Evolutionary conservation across 2,113 vertebrate genomes (phyloP).

Genomic region (Toxotes chatareus): DNA sequence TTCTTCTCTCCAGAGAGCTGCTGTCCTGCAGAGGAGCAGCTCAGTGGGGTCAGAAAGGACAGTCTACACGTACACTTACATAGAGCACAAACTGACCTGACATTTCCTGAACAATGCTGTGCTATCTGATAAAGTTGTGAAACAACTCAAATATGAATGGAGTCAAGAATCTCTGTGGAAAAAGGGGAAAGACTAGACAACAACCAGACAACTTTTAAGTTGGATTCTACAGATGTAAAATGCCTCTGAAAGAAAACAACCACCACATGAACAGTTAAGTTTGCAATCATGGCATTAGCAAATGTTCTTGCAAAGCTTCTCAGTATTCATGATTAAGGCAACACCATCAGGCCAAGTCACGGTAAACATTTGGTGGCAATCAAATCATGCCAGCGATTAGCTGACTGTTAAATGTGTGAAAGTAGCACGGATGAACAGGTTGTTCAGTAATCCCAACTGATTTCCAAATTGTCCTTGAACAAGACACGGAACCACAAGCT

Average conservation of each 20-base stretch:
- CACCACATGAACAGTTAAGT: background rate
- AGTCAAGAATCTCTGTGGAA: background rate
- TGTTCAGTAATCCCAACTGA: background rate
- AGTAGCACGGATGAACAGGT: too few species aligned
- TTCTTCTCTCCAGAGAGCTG: conserved; percentile 48
- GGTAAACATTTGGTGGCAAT: conserved; percentile 3
- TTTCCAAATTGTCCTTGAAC: background rate
- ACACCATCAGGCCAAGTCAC: background rate
- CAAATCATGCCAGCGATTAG: conserved; percentile 13
- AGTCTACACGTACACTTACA: conserved; percentile 10
- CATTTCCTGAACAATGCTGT: conserved; percentile 12
- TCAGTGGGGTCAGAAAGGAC: conserved; percentile 55
- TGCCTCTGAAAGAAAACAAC: background rate
- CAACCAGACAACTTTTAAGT: too few species aligned
- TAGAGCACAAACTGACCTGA: conserved; percentile 1
- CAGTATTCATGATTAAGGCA: background rate
- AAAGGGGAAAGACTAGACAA: background rate
- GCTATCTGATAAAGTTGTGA: conserved; percentile 21
- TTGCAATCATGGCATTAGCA: background rate
- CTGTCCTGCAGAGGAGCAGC: conserved; percentile 46
- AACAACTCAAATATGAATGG: conserved; percentile 3
- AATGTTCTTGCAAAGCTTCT: background rate
- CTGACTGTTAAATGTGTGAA: background rate
- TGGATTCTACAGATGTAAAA: background rate
- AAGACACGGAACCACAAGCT: background rate